Conservation (phyloP, 2,113 vertebrate genomes). For the Gambusia affinis region DNA sequence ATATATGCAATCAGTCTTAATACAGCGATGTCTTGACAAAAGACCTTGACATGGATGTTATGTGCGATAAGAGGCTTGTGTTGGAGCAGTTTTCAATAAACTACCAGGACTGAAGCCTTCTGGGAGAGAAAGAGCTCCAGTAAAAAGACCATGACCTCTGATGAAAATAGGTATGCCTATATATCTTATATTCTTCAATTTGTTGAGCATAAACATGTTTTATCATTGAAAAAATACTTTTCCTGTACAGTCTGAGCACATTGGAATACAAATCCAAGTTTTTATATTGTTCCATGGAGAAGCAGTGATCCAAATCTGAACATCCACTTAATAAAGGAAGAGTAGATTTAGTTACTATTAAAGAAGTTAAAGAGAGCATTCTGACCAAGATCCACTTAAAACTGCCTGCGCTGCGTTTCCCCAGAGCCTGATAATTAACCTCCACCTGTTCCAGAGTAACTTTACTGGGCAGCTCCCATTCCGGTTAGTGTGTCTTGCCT, state of each 20-base stretch:
- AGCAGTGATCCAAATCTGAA: background rate
- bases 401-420: slow-evolving; percentile 6
- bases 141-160: slow-evolving; percentile 24
- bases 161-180: slow-evolving; percentile 25
- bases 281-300: slow-evolving; percentile 9
- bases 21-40: background rate
- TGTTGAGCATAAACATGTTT: background rate
- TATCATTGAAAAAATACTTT: too few species aligned
- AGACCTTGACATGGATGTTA: background rate
- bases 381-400: slow-evolving; percentile 35
- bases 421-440: slow-evolving; percentile 53
- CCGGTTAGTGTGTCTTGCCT: slow-evolving; percentile 30
- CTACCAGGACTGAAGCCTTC: background rate
- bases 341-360: slow-evolving; percentile 9
- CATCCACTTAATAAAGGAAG: background rate
- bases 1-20: background rate
- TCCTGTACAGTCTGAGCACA: background rate
- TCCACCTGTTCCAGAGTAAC: slow-evolving; percentile 35
- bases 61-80: slow-evolving; percentile 12
- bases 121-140: slow-evolving; percentile 31
- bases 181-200: background rate
- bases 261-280: background rate
- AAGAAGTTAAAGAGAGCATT: slow-evolving; percentile 21
- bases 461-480: slow-evolving; percentile 31
- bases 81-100: too few species aligned